phyloP scores from a whole-genome alignment of 1,140 invertebrate species.

The Hetaerina americana region DNA sequence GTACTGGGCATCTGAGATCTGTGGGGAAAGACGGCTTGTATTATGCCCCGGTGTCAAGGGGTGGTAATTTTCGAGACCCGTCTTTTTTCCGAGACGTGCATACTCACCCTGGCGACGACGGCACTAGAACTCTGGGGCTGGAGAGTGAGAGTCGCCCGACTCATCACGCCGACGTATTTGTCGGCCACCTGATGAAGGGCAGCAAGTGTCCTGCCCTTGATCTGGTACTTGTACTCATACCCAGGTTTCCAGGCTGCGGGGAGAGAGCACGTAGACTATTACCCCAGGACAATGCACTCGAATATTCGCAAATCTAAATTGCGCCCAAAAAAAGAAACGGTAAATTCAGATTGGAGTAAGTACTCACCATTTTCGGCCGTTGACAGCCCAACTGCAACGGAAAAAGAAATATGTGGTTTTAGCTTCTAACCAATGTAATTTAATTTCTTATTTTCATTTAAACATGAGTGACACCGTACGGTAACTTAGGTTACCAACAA shows the following conservation, averaged over 20 bases:
- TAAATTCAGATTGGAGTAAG: neutral
- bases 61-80: no score
- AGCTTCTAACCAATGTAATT: no score
- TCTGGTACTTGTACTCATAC: slow-evolving; percentile 43
- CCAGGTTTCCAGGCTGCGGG: slow-evolving; percentile 35
- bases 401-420: no score
- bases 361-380: neutral
- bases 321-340: neutral
- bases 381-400: neutral
- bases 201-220: slow-evolving; percentile 41
- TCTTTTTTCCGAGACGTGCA: slow-evolving; percentile 12
- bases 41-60: slow-evolving; percentile 3
- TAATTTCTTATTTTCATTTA: no score
- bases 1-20: slow-evolving; percentile 35
- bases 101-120: slow-evolving; percentile 29
- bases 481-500: no score
- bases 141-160: slow-evolving; percentile 37
- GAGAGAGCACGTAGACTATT: no score
- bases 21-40: slow-evolving; percentile 14
- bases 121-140: slow-evolving; percentile 31
- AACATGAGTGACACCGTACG: no score
- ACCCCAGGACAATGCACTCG: no score
- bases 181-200: slow-evolving; percentile 35
- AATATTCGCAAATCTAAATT: neutral
- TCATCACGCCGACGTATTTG: slow-evolving; percentile 36